A percentile compares a stretch with the other conserved stretches of the same genome.
Conservation (phyloP, 2,888 invertebrate genomes). For the Malthinus seriepunctatus region DNA sequence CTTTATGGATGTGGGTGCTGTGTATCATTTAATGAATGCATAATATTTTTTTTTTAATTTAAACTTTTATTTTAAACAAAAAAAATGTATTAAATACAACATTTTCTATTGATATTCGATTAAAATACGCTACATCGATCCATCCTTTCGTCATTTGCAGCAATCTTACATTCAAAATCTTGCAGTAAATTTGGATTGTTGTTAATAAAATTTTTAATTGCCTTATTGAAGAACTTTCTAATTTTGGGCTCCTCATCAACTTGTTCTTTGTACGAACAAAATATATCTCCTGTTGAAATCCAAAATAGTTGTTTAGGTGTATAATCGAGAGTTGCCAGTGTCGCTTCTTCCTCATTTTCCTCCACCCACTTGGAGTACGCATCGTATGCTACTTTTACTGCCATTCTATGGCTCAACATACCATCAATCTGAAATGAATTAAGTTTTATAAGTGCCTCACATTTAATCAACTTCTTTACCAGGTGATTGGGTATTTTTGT, state of each 20-base stretch:
- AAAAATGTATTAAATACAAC: too few relatives aligned
- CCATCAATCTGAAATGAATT: constrained; percentile 2
- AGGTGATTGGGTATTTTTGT: background rate
- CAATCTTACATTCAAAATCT: background rate
- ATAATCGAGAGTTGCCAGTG: background rate
- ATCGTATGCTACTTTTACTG: constrained; percentile 82
- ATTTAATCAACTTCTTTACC: background rate
- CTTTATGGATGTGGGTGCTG: too few relatives aligned
- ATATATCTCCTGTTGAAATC: constrained; percentile 12
- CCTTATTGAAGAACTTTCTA: background rate
- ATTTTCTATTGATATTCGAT: too few relatives aligned
- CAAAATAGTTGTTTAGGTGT: constrained; percentile 16
- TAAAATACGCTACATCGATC: background rate
- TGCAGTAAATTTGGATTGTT: background rate
- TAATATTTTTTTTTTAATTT: too few relatives aligned
- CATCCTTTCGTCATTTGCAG: background rate
- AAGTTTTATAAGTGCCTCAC: too few relatives aligned
- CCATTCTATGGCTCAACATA: constrained; percentile 44
- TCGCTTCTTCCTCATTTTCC: constrained; percentile 1
- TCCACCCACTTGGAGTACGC: constrained; percentile 74
- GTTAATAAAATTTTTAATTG: constrained; percentile 4
- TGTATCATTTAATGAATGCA: too few relatives aligned
- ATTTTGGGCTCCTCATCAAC: too few relatives aligned
- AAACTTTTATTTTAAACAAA: too few relatives aligned
- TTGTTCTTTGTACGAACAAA: constrained; percentile 5